A percentile compares a stretch with the other conserved stretches of the same genome.
Evolutionary conservation across 1,140 invertebrate species (phyloP).

Genomic region (Sycophila sp.): DNA sequence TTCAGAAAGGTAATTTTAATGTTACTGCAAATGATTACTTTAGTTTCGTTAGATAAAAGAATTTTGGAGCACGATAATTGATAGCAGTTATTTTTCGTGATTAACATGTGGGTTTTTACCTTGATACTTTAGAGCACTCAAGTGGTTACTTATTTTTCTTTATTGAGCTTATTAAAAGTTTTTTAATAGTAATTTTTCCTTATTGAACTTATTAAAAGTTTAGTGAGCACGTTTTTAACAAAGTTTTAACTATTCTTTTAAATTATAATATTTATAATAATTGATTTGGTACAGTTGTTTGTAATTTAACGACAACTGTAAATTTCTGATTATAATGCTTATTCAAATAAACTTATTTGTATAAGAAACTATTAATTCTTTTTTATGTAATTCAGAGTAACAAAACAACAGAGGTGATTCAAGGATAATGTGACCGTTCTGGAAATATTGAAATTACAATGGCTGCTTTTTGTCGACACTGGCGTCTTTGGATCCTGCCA

Average conservation of each 20-base stretch:
- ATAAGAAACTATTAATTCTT: not conserved
- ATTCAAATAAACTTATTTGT: not conserved
- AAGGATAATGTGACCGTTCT: slow-evolving; percentile 44
- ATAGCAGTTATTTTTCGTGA: too few species aligned
- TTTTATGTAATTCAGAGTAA: not conserved
- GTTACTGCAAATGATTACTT: too few species aligned
- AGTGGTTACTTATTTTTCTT: too few species aligned
- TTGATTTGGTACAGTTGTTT: too few species aligned
- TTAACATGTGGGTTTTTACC: too few species aligned
- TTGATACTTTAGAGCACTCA: too few species aligned
- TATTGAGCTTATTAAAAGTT: not conserved
- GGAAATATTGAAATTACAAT: slow-evolving; percentile 45
- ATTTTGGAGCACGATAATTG: too few species aligned
- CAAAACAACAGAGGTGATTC: not conserved
- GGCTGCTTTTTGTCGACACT: slow-evolving; percentile 72
- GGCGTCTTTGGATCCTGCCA: slow-evolving; percentile 90
- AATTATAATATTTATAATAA: too few species aligned
- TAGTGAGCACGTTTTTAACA: not conserved
- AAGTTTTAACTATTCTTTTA: too few species aligned
- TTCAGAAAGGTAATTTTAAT: too few species aligned
- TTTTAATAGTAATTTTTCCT: not conserved
- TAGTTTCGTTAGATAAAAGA: too few species aligned
- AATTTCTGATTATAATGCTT: not conserved
- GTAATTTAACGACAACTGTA: too few species aligned
- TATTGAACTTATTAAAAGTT: not conserved